Percentiles rank a stretch among this genome's conserved stretches.
These are phyloP conservation scores for Ferrisia virgata DNA, from an alignment of 2,888 invertebrate species.

Conservation along the genomic window DNA sequence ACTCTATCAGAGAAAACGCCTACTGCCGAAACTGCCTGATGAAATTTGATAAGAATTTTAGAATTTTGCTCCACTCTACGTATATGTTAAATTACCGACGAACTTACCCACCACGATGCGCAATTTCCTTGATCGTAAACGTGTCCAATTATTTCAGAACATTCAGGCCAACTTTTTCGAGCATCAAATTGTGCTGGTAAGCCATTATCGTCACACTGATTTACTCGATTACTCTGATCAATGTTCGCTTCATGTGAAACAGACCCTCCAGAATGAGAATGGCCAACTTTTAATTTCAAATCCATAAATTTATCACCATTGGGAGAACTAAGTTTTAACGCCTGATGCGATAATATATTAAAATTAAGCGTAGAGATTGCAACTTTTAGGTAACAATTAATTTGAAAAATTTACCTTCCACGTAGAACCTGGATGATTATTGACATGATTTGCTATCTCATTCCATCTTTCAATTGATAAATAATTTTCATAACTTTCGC, in stretches of 20 bases:
- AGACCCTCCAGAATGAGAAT: background rate
- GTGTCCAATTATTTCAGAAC: slow-evolving; percentile 27
- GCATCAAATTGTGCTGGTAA: slow-evolving; percentile 47
- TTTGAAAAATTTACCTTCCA: background rate
- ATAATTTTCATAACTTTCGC: background rate
- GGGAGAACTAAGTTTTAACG: background rate
- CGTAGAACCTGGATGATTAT: background rate
- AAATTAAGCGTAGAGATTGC: background rate
- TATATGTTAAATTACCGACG: no score
- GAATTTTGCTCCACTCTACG: background rate
- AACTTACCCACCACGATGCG: slow-evolving; percentile 52
- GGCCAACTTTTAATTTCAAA: background rate
- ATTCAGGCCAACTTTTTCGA: slow-evolving; percentile 47
- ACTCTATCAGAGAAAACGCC: slow-evolving; percentile 1
- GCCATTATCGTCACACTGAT: slow-evolving; percentile 5
- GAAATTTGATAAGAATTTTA: background rate
- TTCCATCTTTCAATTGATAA: background rate
- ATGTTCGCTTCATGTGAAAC: background rate
- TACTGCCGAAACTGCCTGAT: background rate
- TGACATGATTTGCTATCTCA: background rate
- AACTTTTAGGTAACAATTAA: background rate
- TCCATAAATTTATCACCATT: background rate
- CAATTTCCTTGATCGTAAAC: slow-evolving; percentile 47
- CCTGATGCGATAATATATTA: background rate
- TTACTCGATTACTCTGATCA: background rate